Conservation (phyloP, 2,113 vertebrate species). For the Rostratula benghalensis region DNA sequence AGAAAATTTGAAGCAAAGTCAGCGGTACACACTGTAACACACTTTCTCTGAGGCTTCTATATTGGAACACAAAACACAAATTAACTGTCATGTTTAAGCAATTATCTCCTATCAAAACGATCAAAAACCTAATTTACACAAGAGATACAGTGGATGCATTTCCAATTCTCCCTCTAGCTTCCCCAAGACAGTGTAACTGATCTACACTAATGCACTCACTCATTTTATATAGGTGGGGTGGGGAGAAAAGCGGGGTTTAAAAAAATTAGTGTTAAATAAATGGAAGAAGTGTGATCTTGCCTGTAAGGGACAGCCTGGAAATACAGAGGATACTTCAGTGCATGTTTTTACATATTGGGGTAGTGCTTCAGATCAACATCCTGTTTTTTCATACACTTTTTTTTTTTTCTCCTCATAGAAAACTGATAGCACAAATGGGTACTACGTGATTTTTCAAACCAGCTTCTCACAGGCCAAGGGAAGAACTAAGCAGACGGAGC, state of each 20-base stretch:
- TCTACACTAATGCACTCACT: conserved; percentile 6
- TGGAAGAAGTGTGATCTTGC: neutral
- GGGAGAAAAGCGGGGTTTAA: too few relatives aligned
- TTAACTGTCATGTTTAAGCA: conserved; percentile 52
- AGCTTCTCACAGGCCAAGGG: neutral
- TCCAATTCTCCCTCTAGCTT: conserved; percentile 19
- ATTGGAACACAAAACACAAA: conserved; percentile 49
- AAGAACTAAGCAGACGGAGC: neutral
- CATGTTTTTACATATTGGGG: neutral
- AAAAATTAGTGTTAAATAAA: neutral
- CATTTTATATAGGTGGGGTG: neutral
- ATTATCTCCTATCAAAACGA: conserved; percentile 49
- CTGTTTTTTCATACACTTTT: neutral
- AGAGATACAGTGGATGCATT: conserved; percentile 10
- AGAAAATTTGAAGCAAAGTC: conserved; percentile 41
- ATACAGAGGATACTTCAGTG: neutral
- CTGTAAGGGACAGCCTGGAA: neutral
- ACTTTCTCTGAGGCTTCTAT: conserved; percentile 33
- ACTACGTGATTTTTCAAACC: neutral
- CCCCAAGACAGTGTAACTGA: conserved; percentile 3
- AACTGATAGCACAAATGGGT: neutral
- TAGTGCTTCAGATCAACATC: neutral
- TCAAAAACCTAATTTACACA: conserved; percentile 48
- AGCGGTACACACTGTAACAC: neutral
- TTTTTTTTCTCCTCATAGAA: neutral